Conservation (phyloP, 2,797 vertebrate species). For the Phrynocephalus vlangalii region DNA sequence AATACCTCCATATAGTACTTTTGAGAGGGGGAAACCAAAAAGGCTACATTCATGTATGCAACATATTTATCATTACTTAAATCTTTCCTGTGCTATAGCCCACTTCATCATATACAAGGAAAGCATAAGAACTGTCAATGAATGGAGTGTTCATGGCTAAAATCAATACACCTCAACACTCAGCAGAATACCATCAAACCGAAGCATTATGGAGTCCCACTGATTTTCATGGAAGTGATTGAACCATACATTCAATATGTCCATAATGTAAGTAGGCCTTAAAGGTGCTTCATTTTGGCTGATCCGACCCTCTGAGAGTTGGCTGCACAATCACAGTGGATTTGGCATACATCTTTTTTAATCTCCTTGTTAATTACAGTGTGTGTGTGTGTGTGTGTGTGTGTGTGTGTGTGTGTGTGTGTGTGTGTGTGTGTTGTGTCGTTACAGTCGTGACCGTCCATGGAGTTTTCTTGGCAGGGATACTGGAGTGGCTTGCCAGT, state of each 20-base stretch:
- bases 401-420: no score
- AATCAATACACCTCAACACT: neutral
- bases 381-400: no score
- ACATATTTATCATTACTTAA: no score
- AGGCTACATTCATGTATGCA: no score
- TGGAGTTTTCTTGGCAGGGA: no score
- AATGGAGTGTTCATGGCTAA: neutral
- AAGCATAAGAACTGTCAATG: neutral
- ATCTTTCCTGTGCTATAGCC: neutral
- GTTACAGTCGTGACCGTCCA: no score
- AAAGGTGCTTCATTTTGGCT: neutral
- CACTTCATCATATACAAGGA: neutral
- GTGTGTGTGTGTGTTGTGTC: no score
- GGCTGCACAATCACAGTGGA: neutral
- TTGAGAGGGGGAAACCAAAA: no score
- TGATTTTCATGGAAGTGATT: neutral
- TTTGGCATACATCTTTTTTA: neutral
- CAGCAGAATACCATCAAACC: neutral
- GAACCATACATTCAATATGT: neutral
- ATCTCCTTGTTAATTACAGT: neutral
- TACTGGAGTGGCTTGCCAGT: no score
- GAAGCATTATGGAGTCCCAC: neutral
- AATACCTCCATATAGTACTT: no score
- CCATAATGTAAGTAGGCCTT: neutral
- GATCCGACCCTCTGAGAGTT: neutral